Base-by-base conservation (phyloP, 1,140 invertebrate genomes). In the Euglossa dilemma region DNA sequence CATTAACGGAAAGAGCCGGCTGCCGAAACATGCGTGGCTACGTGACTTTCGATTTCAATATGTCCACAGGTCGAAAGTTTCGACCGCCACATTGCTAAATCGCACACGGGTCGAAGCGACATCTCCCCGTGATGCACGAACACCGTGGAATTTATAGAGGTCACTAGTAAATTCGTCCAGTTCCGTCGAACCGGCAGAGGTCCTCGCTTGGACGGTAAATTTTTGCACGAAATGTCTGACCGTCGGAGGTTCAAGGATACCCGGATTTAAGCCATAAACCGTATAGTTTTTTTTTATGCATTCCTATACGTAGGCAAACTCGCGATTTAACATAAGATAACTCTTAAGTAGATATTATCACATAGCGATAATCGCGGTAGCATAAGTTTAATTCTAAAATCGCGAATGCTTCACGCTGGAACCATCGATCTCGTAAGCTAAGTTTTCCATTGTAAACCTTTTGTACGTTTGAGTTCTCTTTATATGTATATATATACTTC, bases 1-100 rank as follows among this genome's bases (percentile, higher is more conserved):
- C 25, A 12, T 2, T 9, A 25, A 28, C 36, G n/a, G 45, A 52
- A 54, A 47, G 73, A 11, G 43, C 25, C 47, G 43, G 12, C 1
- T 20, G 18, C 2, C 28, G 28, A 52, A 36, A 23, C 61, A n/a
- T 47, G 57, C 36, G 72, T 18, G 23, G 1, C 12, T 23, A 23
- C 11, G 64, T 70, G 76, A 57, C 76, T 79, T 69, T 79, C 76
- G 12, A 52, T 70, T 79, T 79, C 18, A 28, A 56, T 28, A 12
- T 3, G 50, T 20, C 18, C 12, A 18, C 18, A 11, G 0, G 11
- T 6, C 23, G 52, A 45, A 78, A 47, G 6, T 47, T 56, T 69
- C 76, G 45, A 16, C 18, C 23, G 6, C 5, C 16, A 1, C n/a
- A 20, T 67, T 56, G 7, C 50, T 47, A 45, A 54, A 78, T 69